These are phyloP conservation scores for Aquatica leii DNA, from an alignment of 2,888 invertebrate genomes.

Conservation along the genomic window DNA sequence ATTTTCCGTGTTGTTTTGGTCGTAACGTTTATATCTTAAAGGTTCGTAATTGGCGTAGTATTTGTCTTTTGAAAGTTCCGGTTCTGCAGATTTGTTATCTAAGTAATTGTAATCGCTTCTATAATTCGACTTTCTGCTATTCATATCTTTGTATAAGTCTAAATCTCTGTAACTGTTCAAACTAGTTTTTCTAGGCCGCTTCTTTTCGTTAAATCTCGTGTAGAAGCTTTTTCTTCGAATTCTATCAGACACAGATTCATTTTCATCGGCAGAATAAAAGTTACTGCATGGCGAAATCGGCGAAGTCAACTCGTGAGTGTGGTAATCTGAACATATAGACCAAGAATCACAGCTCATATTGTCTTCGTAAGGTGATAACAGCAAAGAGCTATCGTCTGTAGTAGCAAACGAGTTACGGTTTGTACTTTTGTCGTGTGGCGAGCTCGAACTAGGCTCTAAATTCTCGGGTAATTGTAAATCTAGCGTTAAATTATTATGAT, in stretches of 20 bases:
- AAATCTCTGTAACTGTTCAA: constrained; percentile 61
- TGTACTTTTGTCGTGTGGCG: constrained; percentile 38
- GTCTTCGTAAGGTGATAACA: constrained; percentile 70
- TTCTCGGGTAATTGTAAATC: constrained; percentile 64
- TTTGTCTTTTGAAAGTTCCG: constrained; percentile 42
- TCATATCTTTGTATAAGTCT: constrained; percentile 53
- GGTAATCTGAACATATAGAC: constrained; percentile 70
- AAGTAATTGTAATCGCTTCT: constrained; percentile 51
- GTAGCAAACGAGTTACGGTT: constrained; percentile 62
- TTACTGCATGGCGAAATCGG: constrained; percentile 61
- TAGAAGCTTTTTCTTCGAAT: constrained; percentile 91
- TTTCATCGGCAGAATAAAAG: constrained; percentile 61
- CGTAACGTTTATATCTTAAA: constrained; percentile 43
- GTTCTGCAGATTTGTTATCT: constrained; percentile 52
- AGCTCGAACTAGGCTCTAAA: constrained; percentile 38
- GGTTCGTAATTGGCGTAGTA: constrained; percentile 48
- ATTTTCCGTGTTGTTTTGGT: constrained; percentile 51
- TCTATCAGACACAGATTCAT: constrained; percentile 80
- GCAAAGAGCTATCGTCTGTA: constrained; percentile 60
- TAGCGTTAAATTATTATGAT: constrained; percentile 67
- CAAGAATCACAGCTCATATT: constrained; percentile 67
- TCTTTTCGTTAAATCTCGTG: constrained; percentile 86
- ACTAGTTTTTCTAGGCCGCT: constrained; percentile 73
- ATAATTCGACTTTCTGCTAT: constrained; percentile 33
- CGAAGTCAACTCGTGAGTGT: constrained; percentile 58